These are phyloP conservation scores for Sphaerophoria rueppellii DNA, from an alignment of 2,888 invertebrate species.

Conservation along the genomic window DNA sequence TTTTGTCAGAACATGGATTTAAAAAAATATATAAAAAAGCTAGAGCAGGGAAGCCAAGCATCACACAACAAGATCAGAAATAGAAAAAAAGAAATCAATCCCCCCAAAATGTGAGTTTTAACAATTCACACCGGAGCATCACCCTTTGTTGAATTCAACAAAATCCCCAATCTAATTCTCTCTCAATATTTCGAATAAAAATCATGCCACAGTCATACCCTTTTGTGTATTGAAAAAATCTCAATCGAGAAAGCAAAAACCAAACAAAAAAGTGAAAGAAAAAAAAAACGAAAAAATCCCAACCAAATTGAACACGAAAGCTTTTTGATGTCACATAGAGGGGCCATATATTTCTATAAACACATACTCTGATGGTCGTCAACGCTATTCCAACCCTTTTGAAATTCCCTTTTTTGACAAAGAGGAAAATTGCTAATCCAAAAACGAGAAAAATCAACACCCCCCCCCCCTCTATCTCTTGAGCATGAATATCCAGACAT, in stretches of 20 bases:
- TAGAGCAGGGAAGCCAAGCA: too few species aligned
- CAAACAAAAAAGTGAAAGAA: background rate
- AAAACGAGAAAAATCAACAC: slow-evolving; percentile 1
- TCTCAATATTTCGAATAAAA: slow-evolving; percentile 52
- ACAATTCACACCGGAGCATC: too few species aligned
- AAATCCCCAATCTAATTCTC: slow-evolving; percentile 57
- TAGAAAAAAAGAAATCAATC: too few species aligned
- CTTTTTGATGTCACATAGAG: slow-evolving; percentile 56
- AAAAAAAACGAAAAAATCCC: slow-evolving; percentile 32
- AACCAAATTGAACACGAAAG: slow-evolving; percentile 48
- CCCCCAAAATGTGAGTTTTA: too few species aligned
- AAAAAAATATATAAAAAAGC: too few species aligned
- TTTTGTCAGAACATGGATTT: too few species aligned
- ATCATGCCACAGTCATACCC: slow-evolving; percentile 11
- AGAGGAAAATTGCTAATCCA: slow-evolving; percentile 5
- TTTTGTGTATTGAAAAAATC: background rate
- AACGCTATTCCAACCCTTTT: slow-evolving; percentile 1
- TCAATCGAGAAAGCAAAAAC: background rate
- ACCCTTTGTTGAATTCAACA: too few species aligned
- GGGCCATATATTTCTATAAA: slow-evolving; percentile 11
- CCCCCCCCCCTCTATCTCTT: slow-evolving; percentile 20
- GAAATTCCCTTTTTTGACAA: slow-evolving; percentile 5
- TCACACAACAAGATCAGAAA: too few species aligned
- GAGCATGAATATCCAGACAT: background rate
- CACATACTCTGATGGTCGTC: slow-evolving; percentile 2